A percentile compares a stretch with the other conserved stretches of the same genome.
Conservation (phyloP, 2,797 vertebrate species). For the Peromyscus aztecus region DNA sequence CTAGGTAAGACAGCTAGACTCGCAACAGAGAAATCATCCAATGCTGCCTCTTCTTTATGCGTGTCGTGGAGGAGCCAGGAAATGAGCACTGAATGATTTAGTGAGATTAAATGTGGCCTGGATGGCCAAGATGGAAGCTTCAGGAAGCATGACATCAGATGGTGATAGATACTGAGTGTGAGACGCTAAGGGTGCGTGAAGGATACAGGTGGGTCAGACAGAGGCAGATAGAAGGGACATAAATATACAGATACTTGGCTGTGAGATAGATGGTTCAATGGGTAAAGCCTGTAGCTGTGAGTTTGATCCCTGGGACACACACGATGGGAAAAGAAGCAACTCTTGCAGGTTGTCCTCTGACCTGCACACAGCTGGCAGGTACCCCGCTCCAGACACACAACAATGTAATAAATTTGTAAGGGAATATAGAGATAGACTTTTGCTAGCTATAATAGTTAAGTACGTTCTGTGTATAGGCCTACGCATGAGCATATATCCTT, state of each 20-base stretch:
- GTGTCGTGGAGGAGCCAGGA: background rate
- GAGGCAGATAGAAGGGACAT: no score
- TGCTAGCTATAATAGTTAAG: background rate
- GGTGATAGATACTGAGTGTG: background rate
- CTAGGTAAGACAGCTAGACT: background rate
- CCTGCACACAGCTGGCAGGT: no score
- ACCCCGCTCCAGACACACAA: no score
- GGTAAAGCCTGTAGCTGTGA: background rate
- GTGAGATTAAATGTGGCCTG: background rate
- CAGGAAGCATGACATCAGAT: background rate
- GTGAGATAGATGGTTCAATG: background rate
- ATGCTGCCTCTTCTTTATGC: background rate
- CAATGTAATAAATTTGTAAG: background rate
- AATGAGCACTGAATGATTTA: background rate
- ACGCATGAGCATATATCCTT: background rate
- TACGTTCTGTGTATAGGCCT: background rate
- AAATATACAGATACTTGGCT: background rate
- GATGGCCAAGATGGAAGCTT: background rate
- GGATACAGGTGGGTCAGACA: background rate
- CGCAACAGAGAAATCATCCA: background rate
- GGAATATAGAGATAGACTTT: background rate
- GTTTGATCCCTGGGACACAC: no score
- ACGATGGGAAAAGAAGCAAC: no score
- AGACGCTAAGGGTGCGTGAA: background rate
- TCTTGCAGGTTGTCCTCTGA: no score